Percentiles rank a stretch among this genome's conserved stretches.
Conservation (phyloP, 2,113 vertebrate species). For the Polypterus bichir region DNA sequence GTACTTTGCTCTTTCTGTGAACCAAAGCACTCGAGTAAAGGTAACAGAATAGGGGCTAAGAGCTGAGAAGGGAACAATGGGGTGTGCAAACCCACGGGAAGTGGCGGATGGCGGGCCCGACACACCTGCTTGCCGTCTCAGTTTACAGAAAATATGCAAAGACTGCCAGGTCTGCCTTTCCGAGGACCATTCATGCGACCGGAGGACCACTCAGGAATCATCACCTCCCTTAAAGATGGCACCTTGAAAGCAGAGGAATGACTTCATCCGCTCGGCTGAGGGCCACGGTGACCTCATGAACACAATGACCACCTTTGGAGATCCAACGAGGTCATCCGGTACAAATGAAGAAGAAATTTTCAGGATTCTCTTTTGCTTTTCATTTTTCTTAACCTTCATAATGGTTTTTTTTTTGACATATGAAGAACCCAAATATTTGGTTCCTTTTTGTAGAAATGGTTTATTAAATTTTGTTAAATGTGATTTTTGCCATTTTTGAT, state of each 20-base stretch:
- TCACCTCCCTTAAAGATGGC: constrained; percentile 9
- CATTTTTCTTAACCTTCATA: no score
- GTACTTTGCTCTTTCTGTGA: constrained; percentile 38
- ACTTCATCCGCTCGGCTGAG: constrained; percentile 10
- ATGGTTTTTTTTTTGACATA: no score
- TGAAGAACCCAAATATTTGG: no score
- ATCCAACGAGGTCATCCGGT: no score
- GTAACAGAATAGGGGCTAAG: constrained; percentile 23
- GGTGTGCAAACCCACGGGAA: constrained; percentile 9
- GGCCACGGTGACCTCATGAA: no score
- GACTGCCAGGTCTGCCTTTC: constrained; percentile 6
- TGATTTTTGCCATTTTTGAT: no score
- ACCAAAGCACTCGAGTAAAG: constrained; percentile 32
- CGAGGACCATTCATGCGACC: neutral
- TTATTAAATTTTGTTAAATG: no score
- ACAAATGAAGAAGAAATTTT: no score
- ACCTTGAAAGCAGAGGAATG: constrained; percentile 3
- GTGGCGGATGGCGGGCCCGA: constrained; percentile 10
- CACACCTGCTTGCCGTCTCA: constrained; percentile 38
- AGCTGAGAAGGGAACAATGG: constrained; percentile 14
- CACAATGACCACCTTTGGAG: no score
- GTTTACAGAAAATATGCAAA: constrained; percentile 27
- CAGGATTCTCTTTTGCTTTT: no score
- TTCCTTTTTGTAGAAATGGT: no score
- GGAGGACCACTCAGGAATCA: constrained; percentile 17